Base-by-base conservation (phyloP, 2,888 invertebrate species). In the Chymomyza fuscimana region DNA sequence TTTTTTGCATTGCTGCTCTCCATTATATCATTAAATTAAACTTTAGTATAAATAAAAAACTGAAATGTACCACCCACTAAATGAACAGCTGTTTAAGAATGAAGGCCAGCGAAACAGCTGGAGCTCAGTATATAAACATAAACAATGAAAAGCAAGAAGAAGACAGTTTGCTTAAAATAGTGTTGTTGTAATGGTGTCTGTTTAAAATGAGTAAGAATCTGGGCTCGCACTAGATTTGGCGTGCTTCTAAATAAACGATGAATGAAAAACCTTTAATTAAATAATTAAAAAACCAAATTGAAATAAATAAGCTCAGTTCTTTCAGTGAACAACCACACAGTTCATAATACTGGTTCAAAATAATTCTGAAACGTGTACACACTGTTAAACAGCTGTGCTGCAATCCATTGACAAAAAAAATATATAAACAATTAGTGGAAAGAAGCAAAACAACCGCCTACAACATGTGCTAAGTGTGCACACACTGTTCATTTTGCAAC, bases 1-100 rank as follows among this genome's bases (percentile, higher is more conserved):
- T 95, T 89, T 12, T 84, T 81, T 22, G 75, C 76, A 77, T 87
- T 84, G 0, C 76, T 29, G 25, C 74, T 88, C 51, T 84, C 83
- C 88, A 88, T 86, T 56, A 19, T 67, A 68, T 63, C 16, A 32
- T 40, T n/a, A 61, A 51, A 15, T 25, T 10, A 51, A 63, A 40
- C 69, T 60, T 51, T 16, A 32, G 9, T 5, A 66, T 51, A 67
- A 60, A 52, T 19, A 36, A 32, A 65, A 74, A 25, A 67, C 15
- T 22, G 40, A 60, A 50, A 46, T 32, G 25, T 70, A 76, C 72
- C 65, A 64, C 15, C 58, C 52, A 15, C 64, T 50, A 25, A 63
- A 63, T 29, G 58, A 68, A 51, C 69, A 68, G 36, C 65, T 72
- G 66, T 65, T 67, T 12, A 46, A 46, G 40, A 46, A 46, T 12